Base-by-base conservation (phyloP, 2,888 invertebrate genomes). In the Crossocerus cetratus region DNA sequence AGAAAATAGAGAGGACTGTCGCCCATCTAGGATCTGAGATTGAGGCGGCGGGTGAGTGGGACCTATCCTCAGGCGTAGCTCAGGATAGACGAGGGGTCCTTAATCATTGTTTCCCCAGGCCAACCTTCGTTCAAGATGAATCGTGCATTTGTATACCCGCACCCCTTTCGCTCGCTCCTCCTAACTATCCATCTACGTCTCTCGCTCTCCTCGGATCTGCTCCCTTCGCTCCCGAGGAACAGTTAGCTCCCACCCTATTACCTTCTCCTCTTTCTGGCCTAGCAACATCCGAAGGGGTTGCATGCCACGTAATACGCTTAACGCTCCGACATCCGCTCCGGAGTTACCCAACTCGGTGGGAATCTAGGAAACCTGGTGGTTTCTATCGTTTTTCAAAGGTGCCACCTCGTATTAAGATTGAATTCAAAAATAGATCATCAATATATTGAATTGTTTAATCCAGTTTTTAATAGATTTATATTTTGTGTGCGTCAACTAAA, bases 91-190 rank as follows among this genome's bases (percentile, higher is more conserved):
- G 69, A 72, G 81, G 81, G 82, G 83, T 84, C 83, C 84, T 85
- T 86, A 85, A 85, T 85, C 84, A 86, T 85, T 78, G 32, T 32
- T 32, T 32, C 32, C 32, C 32, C 32, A 72, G 76, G 78, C 78
- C 76, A 79, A 77, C 74, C 78, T 74, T 74, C 61, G 43, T 66
- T 64, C 69, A 78, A 83, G 81, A 83, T 81, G 81, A 83, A 84
- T 83, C 76, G 82, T 81, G 78, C 78, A 81, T 83, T 84, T 83
- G 81, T 81, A 75, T 76, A 69, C 76, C 69, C 71, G 75, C 82
- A 82, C 81, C 80, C 85, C 79, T 78, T 84, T 82, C 69, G 22
- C 53, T 81, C 68, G 23, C 13, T 62, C 49, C 16, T 74, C 42
- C 64, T 56, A 69, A 65, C 71, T 65, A 69, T 76, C 63, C 58